phyloP scores from a whole-genome alignment of 2,888 invertebrate genomes.

The Falcaria lacertinaria region DNA sequence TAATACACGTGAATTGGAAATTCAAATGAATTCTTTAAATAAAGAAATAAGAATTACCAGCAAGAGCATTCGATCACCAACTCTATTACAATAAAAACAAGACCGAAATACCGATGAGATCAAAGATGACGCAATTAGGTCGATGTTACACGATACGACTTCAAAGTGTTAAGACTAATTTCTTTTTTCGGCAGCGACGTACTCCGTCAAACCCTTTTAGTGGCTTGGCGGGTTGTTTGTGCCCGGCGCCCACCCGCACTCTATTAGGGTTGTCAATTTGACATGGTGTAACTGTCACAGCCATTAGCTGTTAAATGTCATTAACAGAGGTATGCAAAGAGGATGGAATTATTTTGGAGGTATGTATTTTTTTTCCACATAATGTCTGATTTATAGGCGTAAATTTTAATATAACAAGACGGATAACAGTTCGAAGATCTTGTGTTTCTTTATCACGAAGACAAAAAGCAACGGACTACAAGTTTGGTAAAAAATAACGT shows the following conservation, averaged over 20 bases:
- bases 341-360: too few species aligned
- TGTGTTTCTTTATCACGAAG: too few species aligned
- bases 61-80: not conserved
- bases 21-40: too few species aligned
- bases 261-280: conserved; percentile 25
- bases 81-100: conserved; percentile 32
- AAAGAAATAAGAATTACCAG: too few species aligned
- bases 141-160: conserved; percentile 43
- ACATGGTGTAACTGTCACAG: conserved; percentile 6
- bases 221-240: conserved; percentile 18
- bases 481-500: too few species aligned
- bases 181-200: conserved; percentile 55
- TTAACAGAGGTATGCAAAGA: too few species aligned
- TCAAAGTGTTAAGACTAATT: conserved; percentile 41
- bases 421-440: too few species aligned
- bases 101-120: conserved; percentile 47
- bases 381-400: too few species aligned
- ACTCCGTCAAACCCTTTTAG: conserved; percentile 65
- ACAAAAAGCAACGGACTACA: too few species aligned
- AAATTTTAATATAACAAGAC: too few species aligned
- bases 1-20: too few species aligned
- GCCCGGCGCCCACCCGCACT: conserved; percentile 48
- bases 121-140: conserved; percentile 69
- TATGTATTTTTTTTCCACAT: too few species aligned
- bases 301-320: not conserved